Percentiles rank a stretch among this genome's conserved stretches.
Evolutionary conservation across 2,888 invertebrate species (phyloP).

Genomic region (Xylocampa areola): DNA sequence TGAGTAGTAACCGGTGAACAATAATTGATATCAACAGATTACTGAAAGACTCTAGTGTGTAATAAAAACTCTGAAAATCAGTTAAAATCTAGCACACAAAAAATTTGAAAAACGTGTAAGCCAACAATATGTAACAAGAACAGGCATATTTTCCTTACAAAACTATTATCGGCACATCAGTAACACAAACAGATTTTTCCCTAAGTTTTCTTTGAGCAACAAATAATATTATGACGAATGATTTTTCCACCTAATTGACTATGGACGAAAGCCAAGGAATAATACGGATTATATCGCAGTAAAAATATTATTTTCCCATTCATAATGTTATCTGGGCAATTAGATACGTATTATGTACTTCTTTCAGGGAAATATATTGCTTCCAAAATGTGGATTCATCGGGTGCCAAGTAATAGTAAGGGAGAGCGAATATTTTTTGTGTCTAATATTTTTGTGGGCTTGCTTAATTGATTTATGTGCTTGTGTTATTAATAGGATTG

Average conservation of each 20-base stretch:
- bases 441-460: background rate
- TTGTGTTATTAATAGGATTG: too few species aligned
- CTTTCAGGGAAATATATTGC: slow-evolving; percentile 49
- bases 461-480: background rate
- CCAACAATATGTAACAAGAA: slow-evolving; percentile 30
- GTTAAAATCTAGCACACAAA: slow-evolving; percentile 10
- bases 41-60: too few species aligned
- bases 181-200: slow-evolving; percentile 37
- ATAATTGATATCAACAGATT: too few species aligned
- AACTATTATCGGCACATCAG: slow-evolving; percentile 49
- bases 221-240: slow-evolving; percentile 39
- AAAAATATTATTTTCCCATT: slow-evolving; percentile 47
- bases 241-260: slow-evolving; percentile 51
- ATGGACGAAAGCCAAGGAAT: slow-evolving; percentile 47
- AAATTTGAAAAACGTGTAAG: slow-evolving; percentile 23
- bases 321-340: slow-evolving; percentile 42
- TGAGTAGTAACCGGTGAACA: too few species aligned
- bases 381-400: slow-evolving; percentile 57
- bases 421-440: slow-evolving; percentile 11
- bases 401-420: slow-evolving; percentile 57
- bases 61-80: too few species aligned
- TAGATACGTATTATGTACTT: slow-evolving; percentile 47
- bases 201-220: slow-evolving; percentile 21
- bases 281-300: slow-evolving; percentile 27
- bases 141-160: slow-evolving; percentile 13